phyloP scores from a whole-genome alignment of 2,797 vertebrate genomes.

The Sebastes nivosus region DNA sequence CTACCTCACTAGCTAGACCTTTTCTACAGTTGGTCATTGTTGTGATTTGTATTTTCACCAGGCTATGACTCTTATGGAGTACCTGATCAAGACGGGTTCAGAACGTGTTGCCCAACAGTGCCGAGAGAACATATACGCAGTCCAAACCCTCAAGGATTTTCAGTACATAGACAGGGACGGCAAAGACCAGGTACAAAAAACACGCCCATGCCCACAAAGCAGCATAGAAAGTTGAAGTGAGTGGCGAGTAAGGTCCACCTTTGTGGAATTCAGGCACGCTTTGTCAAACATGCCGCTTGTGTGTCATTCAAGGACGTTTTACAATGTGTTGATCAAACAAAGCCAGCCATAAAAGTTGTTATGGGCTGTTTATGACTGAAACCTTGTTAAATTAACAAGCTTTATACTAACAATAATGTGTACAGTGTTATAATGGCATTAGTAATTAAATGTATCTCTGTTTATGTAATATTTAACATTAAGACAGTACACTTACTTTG shows the following conservation, averaged over 20 bases:
- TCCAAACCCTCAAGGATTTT: slow-evolving; percentile 95
- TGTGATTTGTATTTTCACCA: slow-evolving; percentile 56
- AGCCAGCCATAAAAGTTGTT: slow-evolving; percentile 18
- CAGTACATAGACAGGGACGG: slow-evolving; percentile 94
- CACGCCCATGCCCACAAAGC: slow-evolving; percentile 23
- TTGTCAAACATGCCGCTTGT: slow-evolving; percentile 18
- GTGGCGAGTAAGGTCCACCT: slow-evolving; percentile 27
- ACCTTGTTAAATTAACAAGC: background rate
- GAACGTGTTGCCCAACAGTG: slow-evolving; percentile 95
- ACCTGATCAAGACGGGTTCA: slow-evolving; percentile 94
- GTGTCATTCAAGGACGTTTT: slow-evolving; percentile 41
- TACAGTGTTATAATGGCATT: background rate
- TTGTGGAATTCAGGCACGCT: slow-evolving; percentile 28
- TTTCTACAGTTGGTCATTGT: background rate
- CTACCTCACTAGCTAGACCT: background rate
- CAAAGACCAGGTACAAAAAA: slow-evolving; percentile 88
- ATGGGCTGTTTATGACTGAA: slow-evolving; percentile 16
- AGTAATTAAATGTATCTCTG: background rate
- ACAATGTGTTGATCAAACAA: slow-evolving; percentile 43
- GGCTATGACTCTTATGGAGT: slow-evolving; percentile 97
- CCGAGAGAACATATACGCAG: slow-evolving; percentile 94
- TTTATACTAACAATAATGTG: background rate
- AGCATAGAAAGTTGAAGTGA: slow-evolving; percentile 27
- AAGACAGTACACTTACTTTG: background rate
- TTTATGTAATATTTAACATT: background rate